Percentiles rank a stretch among this genome's conserved stretches.
Evolutionary conservation across 2,797 vertebrate genomes (phyloP).

Genomic region (Heliangelus exortis): DNA sequence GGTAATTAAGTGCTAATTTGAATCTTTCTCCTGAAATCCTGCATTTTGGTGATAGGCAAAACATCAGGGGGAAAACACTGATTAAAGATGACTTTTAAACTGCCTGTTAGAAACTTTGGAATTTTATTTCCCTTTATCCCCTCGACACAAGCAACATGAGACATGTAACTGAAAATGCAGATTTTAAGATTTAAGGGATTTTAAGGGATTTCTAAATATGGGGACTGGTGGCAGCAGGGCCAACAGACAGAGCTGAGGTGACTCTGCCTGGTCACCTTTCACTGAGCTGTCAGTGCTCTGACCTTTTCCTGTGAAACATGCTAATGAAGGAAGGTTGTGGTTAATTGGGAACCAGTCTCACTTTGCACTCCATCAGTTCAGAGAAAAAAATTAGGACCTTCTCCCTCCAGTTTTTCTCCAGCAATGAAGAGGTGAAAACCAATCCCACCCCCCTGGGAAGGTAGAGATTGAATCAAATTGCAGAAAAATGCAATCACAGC

Average conservation of each 20-base stretch:
- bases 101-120: not conserved
- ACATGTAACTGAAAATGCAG: not conserved
- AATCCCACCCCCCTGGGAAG: not conserved
- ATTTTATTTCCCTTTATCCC: not conserved
- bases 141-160: not conserved
- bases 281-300: not conserved
- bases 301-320: not conserved
- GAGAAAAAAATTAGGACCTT: not conserved
- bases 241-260: not conserved
- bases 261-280: not conserved
- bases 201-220: not conserved
- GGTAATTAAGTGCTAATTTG: not conserved
- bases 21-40: not conserved
- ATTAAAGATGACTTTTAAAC: not conserved
- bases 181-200: too few species aligned
- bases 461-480: fast-evolving
- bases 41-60: not conserved
- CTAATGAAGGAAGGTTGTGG: not conserved
- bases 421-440: not conserved
- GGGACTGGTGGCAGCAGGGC: not conserved
- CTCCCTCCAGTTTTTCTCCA: not conserved
- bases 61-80: not conserved
- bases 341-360: not conserved
- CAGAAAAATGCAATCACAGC: not conserved
- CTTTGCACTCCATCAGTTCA: not conserved